Percentiles rank a stretch among this genome's conserved stretches.
These are phyloP conservation scores for Machaerirhynchus nigripectus DNA, from an alignment of 2,113 vertebrate genomes.

Conservation along the genomic window DNA sequence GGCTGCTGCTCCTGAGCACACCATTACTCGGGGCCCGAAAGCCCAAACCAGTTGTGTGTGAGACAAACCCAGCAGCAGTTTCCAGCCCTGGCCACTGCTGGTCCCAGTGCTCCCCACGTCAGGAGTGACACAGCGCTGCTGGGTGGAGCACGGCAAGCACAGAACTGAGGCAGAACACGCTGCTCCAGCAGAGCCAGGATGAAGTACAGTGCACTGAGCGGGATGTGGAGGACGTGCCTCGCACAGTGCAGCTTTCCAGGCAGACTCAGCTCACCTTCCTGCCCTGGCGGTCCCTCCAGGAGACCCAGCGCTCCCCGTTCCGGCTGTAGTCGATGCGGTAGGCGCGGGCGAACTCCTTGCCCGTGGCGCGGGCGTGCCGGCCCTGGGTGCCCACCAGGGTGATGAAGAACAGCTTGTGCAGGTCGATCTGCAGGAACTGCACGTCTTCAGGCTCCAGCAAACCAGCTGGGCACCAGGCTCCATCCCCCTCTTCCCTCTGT, in stretches of 20 bases:
- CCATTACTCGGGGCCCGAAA: not conserved
- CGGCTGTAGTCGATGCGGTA: conserved; percentile 88
- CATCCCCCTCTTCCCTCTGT: conserved; percentile 85
- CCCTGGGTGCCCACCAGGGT: conserved; percentile 90
- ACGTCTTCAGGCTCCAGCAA: conserved; percentile 80
- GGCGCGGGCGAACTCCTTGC: conserved; percentile 84
- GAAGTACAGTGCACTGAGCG: fast-evolving
- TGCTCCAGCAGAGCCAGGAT: not conserved
- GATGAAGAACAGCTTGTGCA: conserved; percentile 83
- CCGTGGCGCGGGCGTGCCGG: conserved; percentile 80
- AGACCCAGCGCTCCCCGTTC: conserved; percentile 81
- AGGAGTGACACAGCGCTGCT: not conserved
- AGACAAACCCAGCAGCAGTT: not conserved
- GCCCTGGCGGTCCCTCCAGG: conserved; percentile 84
- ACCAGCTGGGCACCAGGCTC: conserved; percentile 89
- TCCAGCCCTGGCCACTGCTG: not conserved
- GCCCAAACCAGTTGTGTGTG: not conserved
- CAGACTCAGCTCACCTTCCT: conserved; percentile 57
- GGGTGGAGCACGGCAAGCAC: not conserved
- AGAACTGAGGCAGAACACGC: fast-evolving
- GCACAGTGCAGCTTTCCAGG: not conserved
- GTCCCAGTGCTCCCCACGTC: not conserved
- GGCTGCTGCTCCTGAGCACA: not conserved
- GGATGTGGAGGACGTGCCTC: fast-evolving
- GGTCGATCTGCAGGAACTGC: conserved; percentile 89